These are phyloP conservation scores for Chymomyza amoena DNA, from an alignment of 2,888 invertebrate genomes.

Conservation along the genomic window DNA sequence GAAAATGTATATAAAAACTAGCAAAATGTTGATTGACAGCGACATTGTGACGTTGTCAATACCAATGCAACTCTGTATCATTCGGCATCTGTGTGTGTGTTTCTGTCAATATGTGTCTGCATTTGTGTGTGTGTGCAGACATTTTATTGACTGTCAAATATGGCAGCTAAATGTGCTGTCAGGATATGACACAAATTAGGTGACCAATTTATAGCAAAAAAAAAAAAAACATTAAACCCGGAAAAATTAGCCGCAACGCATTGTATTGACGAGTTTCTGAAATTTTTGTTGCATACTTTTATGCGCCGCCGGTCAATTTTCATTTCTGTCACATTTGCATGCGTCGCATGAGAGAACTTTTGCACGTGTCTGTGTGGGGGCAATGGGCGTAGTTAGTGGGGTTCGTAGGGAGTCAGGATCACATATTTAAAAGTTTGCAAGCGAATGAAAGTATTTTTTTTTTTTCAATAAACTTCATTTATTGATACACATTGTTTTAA, in stretches of 20 bases:
- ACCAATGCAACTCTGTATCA: constrained; percentile 32
- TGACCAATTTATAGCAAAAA: constrained; percentile 22
- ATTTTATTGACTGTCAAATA: constrained; percentile 41
- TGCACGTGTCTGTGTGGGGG: background rate
- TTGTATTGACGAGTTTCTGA: background rate
- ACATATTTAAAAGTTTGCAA: no score
- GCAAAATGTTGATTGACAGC: constrained; percentile 71
- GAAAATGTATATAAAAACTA: constrained; percentile 29
- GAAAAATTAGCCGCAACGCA: background rate
- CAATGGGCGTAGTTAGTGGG: no score
- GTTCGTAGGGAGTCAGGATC: no score
- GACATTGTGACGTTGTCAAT: constrained; percentile 59
- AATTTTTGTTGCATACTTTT: background rate
- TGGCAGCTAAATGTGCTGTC: constrained; percentile 27
- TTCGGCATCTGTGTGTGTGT: background rate
- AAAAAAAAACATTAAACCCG: background rate
- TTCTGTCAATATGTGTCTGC: background rate
- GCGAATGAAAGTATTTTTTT: no score
- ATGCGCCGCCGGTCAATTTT: background rate
- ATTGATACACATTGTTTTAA: no score
- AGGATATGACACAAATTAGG: constrained; percentile 36
- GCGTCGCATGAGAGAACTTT: background rate
- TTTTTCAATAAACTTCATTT: no score
- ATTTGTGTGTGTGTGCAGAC: constrained; percentile 5
- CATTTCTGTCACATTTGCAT: background rate